Evolutionary conservation across 2,113 vertebrate genomes (phyloP), one percentile per base, ranked within the genome.

Genomic region (Pelecanoides urinatrix): DNA sequence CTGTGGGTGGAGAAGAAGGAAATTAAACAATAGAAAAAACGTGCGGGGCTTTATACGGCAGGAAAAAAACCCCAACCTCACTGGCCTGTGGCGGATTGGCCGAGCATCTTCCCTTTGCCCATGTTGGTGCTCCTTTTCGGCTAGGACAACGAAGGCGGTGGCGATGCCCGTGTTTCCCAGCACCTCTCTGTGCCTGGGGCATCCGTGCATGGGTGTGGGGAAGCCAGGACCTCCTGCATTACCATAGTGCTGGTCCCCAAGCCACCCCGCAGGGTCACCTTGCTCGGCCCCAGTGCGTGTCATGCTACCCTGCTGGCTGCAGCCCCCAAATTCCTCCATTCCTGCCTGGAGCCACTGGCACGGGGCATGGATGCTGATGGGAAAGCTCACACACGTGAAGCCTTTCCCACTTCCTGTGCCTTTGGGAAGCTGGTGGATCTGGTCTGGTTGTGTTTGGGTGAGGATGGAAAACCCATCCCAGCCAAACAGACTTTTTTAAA

Each of bases 21-120:
- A 97, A 98, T 97, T 96, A 96, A 98, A 98, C 90, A 90, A 92
- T 95, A 96, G 94, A 70, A 82, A 92, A 94, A 95, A 86, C 7
- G 26, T 87, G 84, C 1, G 1, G 56, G 44, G 42, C 38, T 97
- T 94, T 77, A 93, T 94, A 91, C 0, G 2, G 25, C 79, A 86
- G 80, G 45, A 81, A 81, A 94, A 90, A 80, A 38, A 4, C 3
- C 8, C 8, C 44, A 47, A 1, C 26, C 18, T 74, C 6, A 1
- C 21, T 80, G 53, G 47, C 22, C 27, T 77, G 40, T 91, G 53
- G n/a, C 1, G 9, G 52, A 75, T 55, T 68, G 49, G 40, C 42
- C 0, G 0, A 72, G 78, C 81, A 88, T 94, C 93, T 84, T 94
- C 55, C 59, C 61, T 65, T 90, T 1, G 3, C 38, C 34, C 1